Conservation (phyloP, 2,888 invertebrate species). For the Hypena proboscidalis region DNA sequence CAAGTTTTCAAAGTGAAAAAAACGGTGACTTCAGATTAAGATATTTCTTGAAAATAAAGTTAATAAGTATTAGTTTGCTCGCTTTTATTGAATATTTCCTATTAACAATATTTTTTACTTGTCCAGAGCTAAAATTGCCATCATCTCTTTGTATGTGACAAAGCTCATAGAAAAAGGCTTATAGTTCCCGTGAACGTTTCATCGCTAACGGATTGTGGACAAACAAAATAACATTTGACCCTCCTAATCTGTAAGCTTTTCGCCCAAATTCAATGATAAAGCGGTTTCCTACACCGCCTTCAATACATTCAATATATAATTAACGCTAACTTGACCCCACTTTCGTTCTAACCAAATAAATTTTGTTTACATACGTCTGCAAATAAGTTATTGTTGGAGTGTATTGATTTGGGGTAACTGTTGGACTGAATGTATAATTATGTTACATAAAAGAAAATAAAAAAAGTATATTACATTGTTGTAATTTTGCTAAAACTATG, state of each 20-base stretch:
- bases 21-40: too few species aligned
- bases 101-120: too few species aligned
- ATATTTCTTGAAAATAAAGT: too few species aligned
- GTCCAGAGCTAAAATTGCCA: too few species aligned
- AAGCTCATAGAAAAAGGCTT: constrained; percentile 13
- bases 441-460: too few species aligned
- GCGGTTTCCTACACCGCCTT: constrained; percentile 13
- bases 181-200: constrained; percentile 8
- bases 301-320: constrained; percentile 7
- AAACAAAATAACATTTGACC: constrained; percentile 30
- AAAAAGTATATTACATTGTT: too few species aligned
- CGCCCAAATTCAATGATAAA: constrained; percentile 23
- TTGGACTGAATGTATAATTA: too few species aligned
- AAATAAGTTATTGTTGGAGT: background rate
- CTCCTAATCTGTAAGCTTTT: constrained; percentile 25
- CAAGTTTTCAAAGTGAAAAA: too few species aligned
- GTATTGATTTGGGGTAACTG: background rate
- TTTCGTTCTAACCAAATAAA: constrained; percentile 13
- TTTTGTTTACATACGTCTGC: constrained; percentile 7
- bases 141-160: too few species aligned
- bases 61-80: too few species aligned
- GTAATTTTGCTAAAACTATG: too few species aligned
- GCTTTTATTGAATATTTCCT: too few species aligned
- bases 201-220: constrained; percentile 16
- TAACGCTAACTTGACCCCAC: constrained; percentile 16